Percentiles rank a stretch among this genome's conserved stretches.
These are phyloP conservation scores for Dendrophyllia cribrosa DNA, from an alignment of 64 coral and sea anemone genomes.

Conservation along the genomic window DNA sequence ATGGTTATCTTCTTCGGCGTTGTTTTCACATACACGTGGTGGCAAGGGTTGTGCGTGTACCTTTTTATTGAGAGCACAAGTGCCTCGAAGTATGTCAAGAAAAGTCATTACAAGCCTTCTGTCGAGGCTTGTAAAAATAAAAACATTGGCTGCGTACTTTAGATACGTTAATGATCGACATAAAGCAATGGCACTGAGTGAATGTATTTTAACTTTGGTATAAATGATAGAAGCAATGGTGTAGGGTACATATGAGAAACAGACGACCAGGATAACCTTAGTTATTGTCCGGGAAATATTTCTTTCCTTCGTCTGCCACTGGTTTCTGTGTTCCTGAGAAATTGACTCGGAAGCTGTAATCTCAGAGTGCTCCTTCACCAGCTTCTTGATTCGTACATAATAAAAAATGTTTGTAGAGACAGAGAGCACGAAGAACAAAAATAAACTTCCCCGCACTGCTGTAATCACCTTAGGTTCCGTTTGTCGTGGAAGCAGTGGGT, in stretches of 20 bases:
- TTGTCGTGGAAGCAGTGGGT: background rate
- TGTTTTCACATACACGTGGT: background rate
- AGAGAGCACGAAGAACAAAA: background rate
- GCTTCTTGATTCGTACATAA: background rate
- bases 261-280: background rate
- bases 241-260: background rate
- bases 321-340: background rate
- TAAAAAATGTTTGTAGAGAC: background rate
- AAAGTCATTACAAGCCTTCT: background rate
- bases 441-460: background rate
- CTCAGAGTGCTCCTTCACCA: background rate
- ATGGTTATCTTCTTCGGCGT: background rate
- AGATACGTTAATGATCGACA: constrained; percentile 10
- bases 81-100: background rate
- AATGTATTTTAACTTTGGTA: background rate
- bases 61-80: background rate
- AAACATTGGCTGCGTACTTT: background rate
- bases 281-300: background rate
- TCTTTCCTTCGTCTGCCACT: background rate
- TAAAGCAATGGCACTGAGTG: background rate
- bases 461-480: background rate
- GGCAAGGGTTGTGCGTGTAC: background rate
- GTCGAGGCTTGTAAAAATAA: background rate
- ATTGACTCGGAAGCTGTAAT: background rate
- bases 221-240: background rate